Base-by-base conservation (phyloP, 2,888 invertebrate genomes). In the Coleophora deauratella region DNA sequence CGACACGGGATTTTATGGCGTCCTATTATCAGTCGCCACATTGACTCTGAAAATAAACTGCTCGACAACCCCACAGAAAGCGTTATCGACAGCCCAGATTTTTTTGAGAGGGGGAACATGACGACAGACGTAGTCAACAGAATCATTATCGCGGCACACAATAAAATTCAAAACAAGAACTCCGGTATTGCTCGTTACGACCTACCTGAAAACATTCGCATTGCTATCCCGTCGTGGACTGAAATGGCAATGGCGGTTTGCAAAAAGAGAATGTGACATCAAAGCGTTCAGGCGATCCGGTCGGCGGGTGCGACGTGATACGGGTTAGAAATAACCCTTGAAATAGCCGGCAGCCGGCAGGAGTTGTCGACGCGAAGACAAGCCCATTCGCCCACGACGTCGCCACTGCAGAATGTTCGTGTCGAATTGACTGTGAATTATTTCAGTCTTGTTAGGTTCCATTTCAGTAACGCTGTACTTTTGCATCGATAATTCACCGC, bases 191-290 rank as follows among this genome's bases (percentile, higher is more conserved):
- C 53, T 65, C 61, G 65, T 72, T 67, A 64, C 66, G 63, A 57
- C 57, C 66, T 79, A 79, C 76, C 73, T 74, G 77, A 84, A 81
- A 84, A 73, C 65, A 78, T 84, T 78, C 68, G 59, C 69, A 55
- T 54, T 49, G 64, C 63, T 65, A 67, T 71, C 66, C 57, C 46
- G 46, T 46, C 51, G 49, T 45, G 59, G 55, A 57, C 67, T 74
- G 77, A 80, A 77, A 80, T 79, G 67, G 21, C 21, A 21, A 21
- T 21, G 21, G 21, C 21, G 21, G 69, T 67, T 76, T 62, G 81
- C 82, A 85, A 85, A 84, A 84, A 84, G 81, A 81, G 72, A 71
- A 80, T 68, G 67, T 61, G 66, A 84, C 81, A 80, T 85, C 82
- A 85, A 85, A 82, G 84, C 73, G 66, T 66, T 63, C 67, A 62